A percentile compares a stretch with the other conserved stretches of the same genome.
phyloP scores from a whole-genome alignment of 2,888 invertebrate genomes.

The Abrostola tripartita region DNA sequence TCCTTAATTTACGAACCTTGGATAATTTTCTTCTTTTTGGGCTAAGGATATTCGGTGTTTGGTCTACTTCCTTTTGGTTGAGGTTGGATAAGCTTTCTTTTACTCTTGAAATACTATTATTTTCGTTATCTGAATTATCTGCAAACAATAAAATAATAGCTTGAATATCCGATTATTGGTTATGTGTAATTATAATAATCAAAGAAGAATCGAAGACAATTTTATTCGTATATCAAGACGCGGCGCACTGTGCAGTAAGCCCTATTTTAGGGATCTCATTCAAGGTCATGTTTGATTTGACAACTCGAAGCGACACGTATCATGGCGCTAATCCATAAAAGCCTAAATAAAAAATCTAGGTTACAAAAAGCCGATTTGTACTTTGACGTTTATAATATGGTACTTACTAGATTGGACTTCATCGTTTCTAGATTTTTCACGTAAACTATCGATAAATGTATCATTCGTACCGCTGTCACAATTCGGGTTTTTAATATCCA shows the following conservation, averaged over 20 bases:
- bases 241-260: no score
- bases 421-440: constrained; percentile 22
- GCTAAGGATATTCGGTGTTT: no score
- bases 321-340: no score
- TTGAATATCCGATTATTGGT: neutral
- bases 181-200: no score
- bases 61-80: neutral
- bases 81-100: neutral
- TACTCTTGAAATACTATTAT: neutral
- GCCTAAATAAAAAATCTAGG: neutral
- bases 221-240: no score
- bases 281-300: no score
- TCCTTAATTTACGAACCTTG: no score
- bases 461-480: constrained; percentile 59
- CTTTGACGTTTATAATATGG: neutral
- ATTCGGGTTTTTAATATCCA: constrained; percentile 71
- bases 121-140: neutral
- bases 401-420: constrained; percentile 35
- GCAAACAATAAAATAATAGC: neutral
- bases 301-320: no score
- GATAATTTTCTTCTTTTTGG: no score
- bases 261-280: no score
- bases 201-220: no score
- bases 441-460: constrained; percentile 53
- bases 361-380: neutral